These are phyloP conservation scores for Napeogenes sylphis DNA, from an alignment of 2,888 invertebrate species.

Conservation along the genomic window DNA sequence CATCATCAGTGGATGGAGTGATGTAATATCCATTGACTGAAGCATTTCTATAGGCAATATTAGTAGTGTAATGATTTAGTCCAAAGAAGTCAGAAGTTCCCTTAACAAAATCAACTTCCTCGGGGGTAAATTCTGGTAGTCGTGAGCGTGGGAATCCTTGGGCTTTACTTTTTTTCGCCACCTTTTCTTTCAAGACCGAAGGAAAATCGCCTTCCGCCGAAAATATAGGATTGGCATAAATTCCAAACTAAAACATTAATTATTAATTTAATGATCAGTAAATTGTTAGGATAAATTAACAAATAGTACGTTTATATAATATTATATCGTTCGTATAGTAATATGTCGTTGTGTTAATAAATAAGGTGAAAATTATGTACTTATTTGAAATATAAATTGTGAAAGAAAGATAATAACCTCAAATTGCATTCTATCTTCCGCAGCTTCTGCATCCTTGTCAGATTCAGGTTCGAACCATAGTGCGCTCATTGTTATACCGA, in stretches of 20 bases:
- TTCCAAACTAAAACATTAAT: constrained; percentile 50
- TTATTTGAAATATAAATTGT: background rate
- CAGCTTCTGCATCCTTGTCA: constrained; percentile 54
- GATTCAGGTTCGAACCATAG: constrained; percentile 68
- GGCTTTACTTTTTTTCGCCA: constrained; percentile 69
- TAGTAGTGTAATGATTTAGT: constrained; percentile 80
- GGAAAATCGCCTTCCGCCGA: constrained; percentile 78
- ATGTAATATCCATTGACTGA: constrained; percentile 23
- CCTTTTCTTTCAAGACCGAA: constrained; percentile 70
- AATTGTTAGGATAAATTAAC: no score
- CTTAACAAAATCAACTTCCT: constrained; percentile 47
- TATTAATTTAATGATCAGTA: background rate
- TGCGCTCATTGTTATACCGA: constrained; percentile 72
- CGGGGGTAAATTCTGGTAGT: constrained; percentile 57
- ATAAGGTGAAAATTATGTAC: no score
- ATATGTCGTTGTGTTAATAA: no score
- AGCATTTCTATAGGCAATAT: constrained; percentile 34
- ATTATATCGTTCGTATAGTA: no score
- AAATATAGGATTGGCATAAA: constrained; percentile 79
- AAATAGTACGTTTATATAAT: no score
- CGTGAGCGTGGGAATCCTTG: constrained; percentile 59
- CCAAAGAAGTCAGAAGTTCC: constrained; percentile 53
- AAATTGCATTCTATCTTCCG: constrained; percentile 61
- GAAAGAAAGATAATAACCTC: constrained; percentile 20
- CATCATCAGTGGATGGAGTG: constrained; percentile 35